Conservation (phyloP, 2,888 invertebrate species). For the Scrobipalpa costella region DNA sequence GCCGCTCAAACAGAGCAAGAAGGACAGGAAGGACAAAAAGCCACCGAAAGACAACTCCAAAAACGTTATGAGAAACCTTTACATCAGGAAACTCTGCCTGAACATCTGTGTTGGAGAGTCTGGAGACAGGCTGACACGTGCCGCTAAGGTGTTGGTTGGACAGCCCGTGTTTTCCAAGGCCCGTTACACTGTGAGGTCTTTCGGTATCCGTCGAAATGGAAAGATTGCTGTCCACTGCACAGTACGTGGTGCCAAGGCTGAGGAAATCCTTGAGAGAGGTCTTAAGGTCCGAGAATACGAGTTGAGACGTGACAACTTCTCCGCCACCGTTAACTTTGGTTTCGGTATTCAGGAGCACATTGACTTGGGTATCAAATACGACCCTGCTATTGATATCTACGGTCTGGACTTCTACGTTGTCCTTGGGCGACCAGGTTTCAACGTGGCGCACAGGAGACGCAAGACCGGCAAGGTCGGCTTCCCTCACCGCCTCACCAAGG, state of each 20-base stretch:
- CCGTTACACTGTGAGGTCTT: conserved; percentile 98
- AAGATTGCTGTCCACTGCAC: conserved; percentile 99
- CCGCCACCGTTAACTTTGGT: conserved; percentile 98
- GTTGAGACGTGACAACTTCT: conserved; percentile 98
- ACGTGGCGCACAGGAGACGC: conserved; percentile 96
- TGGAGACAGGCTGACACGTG: conserved; percentile 97
- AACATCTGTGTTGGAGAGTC: conserved; percentile 99
- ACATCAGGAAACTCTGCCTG: conserved; percentile 97
- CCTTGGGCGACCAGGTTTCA: conserved; percentile 98
- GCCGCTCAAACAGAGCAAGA: conserved; percentile 69
- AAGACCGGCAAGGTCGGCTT: conserved; percentile 97
- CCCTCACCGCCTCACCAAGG: conserved; percentile 96
- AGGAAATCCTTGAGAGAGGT: conserved; percentile 99
- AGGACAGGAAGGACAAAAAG: conserved; percentile 78
- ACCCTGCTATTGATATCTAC: conserved; percentile 99
- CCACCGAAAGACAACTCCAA: conserved; percentile 89
- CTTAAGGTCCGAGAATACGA: conserved; percentile 99
- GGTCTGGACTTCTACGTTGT: conserved; percentile 99
- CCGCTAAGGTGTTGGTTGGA: conserved; percentile 95
- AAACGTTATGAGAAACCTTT: conserved; percentile 98
- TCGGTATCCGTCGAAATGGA: conserved; percentile 99
- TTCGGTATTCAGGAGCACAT: conserved; percentile 99
- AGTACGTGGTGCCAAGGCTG: conserved; percentile 98
- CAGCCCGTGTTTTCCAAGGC: conserved; percentile 99
- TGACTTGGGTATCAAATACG: conserved; percentile 99